A percentile compares a stretch with the other conserved stretches of the same genome.
Conservation (phyloP, 2,888 invertebrate species). For the Patella pellucida region DNA sequence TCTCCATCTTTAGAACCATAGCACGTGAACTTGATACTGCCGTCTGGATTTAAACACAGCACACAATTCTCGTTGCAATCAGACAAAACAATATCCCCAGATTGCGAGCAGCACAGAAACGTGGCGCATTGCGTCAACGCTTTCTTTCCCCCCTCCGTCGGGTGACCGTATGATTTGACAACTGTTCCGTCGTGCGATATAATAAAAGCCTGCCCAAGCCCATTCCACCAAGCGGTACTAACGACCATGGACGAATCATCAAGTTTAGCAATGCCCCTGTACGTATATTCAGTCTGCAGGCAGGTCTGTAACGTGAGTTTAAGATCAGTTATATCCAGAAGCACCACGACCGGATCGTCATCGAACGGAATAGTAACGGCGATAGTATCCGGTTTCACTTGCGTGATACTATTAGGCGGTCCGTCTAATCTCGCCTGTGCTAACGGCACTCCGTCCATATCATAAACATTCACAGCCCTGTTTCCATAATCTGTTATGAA, state of each 20-base stretch:
- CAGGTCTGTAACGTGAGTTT: background rate
- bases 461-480: background rate
- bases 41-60: background rate
- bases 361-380: conserved; percentile 1
- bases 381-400: background rate
- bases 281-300: background rate
- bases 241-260: background rate
- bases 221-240: conserved; percentile 9
- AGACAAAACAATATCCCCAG: conserved; percentile 1
- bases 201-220: background rate
- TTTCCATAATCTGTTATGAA: background rate
- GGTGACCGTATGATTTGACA: background rate
- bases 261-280: background rate
- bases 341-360: background rate
- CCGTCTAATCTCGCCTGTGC: background rate
- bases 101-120: background rate
- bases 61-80: conserved; percentile 3
- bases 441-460: background rate
- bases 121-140: conserved; percentile 1
- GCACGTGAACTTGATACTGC: background rate
- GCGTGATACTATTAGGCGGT: background rate
- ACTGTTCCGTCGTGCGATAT: conserved; percentile 6
- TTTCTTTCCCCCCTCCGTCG: background rate
- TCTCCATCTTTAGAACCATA: background rate
- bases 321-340: background rate